Conservation (phyloP, 2,888 invertebrate genomes). For the Drosophila atroscutellata region DNA sequence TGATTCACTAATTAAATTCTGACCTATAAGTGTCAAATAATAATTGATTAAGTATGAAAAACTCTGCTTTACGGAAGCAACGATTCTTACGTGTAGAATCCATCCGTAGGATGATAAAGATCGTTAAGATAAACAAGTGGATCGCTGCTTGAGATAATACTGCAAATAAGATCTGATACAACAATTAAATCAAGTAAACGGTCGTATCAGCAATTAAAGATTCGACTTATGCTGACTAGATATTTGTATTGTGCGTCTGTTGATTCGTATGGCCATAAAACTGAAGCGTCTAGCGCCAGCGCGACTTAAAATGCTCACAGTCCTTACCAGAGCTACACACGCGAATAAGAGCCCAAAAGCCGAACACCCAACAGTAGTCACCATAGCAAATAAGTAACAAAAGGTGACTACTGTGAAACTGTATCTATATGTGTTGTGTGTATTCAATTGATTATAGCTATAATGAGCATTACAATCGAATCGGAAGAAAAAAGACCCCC, state of each 20-base stretch:
- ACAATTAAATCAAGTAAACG: too few species aligned
- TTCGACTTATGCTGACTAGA: slow-evolving; percentile 29
- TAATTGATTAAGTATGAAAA: too few species aligned
- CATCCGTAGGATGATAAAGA: not conserved
- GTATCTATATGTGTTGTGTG: not conserved
- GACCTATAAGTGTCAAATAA: too few species aligned
- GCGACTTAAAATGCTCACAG: slow-evolving; percentile 52
- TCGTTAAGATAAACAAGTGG: slow-evolving; percentile 9
- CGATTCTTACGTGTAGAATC: too few species aligned
- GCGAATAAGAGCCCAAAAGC: not conserved
- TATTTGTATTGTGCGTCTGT: slow-evolving; percentile 32
- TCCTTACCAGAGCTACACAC: slow-evolving; percentile 21
- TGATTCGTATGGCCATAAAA: slow-evolving; percentile 59
- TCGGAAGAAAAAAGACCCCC: slow-evolving; percentile 4
- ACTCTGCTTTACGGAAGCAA: too few species aligned
- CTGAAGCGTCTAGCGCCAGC: slow-evolving; percentile 35
- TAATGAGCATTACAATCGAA: slow-evolving; percentile 16
- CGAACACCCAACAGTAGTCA: slow-evolving; percentile 2
- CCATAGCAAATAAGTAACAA: slow-evolving; percentile 13
- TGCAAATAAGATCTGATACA: too few species aligned
- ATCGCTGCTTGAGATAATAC: too few species aligned
- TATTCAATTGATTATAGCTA: slow-evolving; percentile 1
- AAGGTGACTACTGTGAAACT: slow-evolving; percentile 27
- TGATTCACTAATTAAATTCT: too few species aligned
- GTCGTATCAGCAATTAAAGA: not conserved